These are phyloP conservation scores for Esox niger DNA, from an alignment of 2,113 vertebrate species.

Conservation along the genomic window DNA sequence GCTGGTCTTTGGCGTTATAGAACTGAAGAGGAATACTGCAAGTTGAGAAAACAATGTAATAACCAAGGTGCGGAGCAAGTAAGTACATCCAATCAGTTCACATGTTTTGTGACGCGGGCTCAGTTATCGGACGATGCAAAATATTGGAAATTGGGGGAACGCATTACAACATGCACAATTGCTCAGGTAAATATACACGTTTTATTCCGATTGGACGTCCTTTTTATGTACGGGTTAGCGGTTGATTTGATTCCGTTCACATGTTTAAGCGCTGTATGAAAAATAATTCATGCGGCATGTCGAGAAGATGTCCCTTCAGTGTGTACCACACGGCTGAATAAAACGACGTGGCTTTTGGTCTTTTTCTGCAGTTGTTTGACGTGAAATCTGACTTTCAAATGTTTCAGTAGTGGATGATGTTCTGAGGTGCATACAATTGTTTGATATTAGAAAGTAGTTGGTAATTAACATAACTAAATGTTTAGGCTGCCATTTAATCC, in stretches of 20 bases:
- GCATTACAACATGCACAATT: no score
- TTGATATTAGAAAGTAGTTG: neutral
- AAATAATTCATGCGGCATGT: neutral
- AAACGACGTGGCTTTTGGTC: neutral
- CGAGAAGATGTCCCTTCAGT: neutral
- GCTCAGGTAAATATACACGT: neutral
- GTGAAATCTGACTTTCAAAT: slow-evolving; percentile 14
- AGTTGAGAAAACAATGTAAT: slow-evolving; percentile 15
- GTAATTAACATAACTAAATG: neutral
- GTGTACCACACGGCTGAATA: neutral
- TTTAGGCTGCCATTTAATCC: neutral
- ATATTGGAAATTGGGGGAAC: no score
- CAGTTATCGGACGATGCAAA: slow-evolving; percentile 10
- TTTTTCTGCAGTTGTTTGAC: slow-evolving; percentile 10
- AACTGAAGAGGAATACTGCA: slow-evolving; percentile 4
- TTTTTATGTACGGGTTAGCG: no score
- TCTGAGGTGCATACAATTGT: neutral
- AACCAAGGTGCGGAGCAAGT: neutral
- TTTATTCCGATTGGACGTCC: neutral
- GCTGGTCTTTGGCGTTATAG: neutral
- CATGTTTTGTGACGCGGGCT: neutral
- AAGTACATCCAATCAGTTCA: slow-evolving; percentile 13
- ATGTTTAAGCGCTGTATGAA: neutral
- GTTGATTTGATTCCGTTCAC: neutral
- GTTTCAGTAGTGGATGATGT: slow-evolving; percentile 2